Base-by-base conservation (phyloP, 2,797 vertebrate genomes). In the Gephyroberyx darwinii region DNA sequence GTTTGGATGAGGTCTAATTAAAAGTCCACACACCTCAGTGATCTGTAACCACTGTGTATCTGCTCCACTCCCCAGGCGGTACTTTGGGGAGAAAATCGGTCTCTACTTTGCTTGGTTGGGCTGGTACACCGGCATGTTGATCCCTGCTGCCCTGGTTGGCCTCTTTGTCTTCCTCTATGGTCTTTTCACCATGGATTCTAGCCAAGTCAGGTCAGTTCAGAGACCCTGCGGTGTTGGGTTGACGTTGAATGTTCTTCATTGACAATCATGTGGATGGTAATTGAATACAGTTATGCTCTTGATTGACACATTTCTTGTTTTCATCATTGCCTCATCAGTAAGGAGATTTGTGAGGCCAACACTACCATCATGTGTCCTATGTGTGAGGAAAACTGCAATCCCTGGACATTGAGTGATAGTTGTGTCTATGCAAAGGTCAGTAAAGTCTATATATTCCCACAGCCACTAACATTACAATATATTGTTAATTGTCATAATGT, bases 111-210 rank as follows among this genome's bases (percentile, higher is more conserved):
- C 98, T 0, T 99, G 98, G 98, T 71, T 99, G 87, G 98, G 98
- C 26, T 99, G 98, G 98, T 99, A 99, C 67, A 99, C 97, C 0
- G 98, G 98, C 54, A 99, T 99, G 98, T 92, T 99, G 69, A 98
- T 99, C 80, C 98, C 97, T 8, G 97, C 98, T 5, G 97, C 98
- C 6, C 89, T 99, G 50, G 97, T 99, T 30, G 98, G 98, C 0
- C 92, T 99, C 53, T 97, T 98, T 67, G 97, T 99, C 92, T 99
- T 99, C 91, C 96, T 98, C 64, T 99, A 99, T 57, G 98, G 98
- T 43, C 94, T 99, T 86, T 96, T 98, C 85, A 99, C 98, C 0
- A 98, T 99, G 96, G 96, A 99, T 86, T 95, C 95, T 71, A 99
- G 98, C 76, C 98, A 99, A 98, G 98, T 99, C 88, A 99, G 98